Percentiles rank a stretch among this genome's conserved stretches.
Evolutionary conservation across 92 coral and sea anemone genomes (phyloP).

Genomic region (Umimayanthus kanabou): DNA sequence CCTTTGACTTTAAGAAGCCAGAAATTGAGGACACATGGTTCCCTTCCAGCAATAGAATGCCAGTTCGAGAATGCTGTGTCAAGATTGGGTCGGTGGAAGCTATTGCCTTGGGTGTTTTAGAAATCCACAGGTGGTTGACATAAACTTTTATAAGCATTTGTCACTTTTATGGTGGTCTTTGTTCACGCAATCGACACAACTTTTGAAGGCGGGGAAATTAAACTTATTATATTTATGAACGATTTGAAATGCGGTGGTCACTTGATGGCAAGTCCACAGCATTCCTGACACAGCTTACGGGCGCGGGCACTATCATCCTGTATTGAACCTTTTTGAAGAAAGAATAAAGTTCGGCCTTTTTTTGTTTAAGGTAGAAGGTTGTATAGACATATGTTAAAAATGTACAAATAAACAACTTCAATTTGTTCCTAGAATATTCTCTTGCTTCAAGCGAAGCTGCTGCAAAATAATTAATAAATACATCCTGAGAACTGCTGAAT

Average conservation of each 20-base stretch:
- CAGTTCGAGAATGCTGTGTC: background rate
- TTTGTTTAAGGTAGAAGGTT: background rate
- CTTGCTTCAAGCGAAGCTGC: background rate
- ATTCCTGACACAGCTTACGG: background rate
- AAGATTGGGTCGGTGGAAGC: background rate
- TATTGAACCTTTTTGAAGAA: background rate
- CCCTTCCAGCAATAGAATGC: too few relatives aligned
- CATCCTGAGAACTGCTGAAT: constrained; percentile 14
- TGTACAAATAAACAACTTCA: background rate
- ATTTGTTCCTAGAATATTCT: background rate
- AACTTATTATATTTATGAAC: background rate
- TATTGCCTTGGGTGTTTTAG: background rate
- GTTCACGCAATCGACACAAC: background rate
- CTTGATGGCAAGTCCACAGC: background rate
- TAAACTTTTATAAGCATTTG: background rate
- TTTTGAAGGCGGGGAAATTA: background rate
- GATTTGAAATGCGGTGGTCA: background rate
- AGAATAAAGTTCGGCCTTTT: background rate
- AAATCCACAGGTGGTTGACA: background rate
- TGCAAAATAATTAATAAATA: background rate
- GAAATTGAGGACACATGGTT: too few relatives aligned
- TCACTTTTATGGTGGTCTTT: background rate
- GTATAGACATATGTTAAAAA: background rate
- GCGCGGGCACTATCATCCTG: background rate
- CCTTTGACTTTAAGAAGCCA: too few relatives aligned